These are phyloP conservation scores for Palythoa heliodiscus DNA, from an alignment of 92 coral and sea anemone species.

Conservation along the genomic window DNA sequence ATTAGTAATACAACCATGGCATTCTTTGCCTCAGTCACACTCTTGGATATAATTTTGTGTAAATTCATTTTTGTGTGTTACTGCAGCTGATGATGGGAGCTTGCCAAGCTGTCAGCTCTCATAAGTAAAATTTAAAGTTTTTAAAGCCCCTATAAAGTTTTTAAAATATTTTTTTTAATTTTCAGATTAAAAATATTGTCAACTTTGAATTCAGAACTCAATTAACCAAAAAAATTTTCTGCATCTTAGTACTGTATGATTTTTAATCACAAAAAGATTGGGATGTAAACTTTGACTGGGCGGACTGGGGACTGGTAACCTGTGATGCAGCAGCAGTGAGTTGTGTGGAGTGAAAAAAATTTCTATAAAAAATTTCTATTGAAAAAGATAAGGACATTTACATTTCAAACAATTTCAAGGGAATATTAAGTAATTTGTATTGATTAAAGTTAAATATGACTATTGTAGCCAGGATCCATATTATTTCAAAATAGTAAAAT, in stretches of 20 bases:
- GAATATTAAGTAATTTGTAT: not conserved
- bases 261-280: conserved; percentile 35
- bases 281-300: conserved; percentile 21
- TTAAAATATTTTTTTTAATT: too few species aligned
- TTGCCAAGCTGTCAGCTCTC: too few species aligned
- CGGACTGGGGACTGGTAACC: conserved; percentile 20
- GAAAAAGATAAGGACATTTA: conserved; percentile 6
- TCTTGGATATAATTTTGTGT: too few species aligned
- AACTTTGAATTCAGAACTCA: conserved; percentile 10
- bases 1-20: too few species aligned
- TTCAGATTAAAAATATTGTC: not conserved
- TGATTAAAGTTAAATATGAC: conserved; percentile 20
- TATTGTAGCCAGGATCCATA: conserved; percentile 9
- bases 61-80: too few species aligned
- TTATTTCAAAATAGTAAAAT: conserved; percentile 2
- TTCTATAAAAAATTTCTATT: conserved; percentile 18
- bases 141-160: too few species aligned
- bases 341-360: conserved; percentile 11
- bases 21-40: too few species aligned
- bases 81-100: too few species aligned
- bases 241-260: conserved; percentile 18
- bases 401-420: conserved; percentile 3
- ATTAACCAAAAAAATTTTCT: conserved; percentile 14
- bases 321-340: conserved; percentile 22
- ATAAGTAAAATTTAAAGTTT: too few species aligned